A percentile compares a stretch with the other conserved stretches of the same genome.
Evolutionary conservation across 2,888 invertebrate species (phyloP).

Genomic region (Sarcophaga caerulescens): DNA sequence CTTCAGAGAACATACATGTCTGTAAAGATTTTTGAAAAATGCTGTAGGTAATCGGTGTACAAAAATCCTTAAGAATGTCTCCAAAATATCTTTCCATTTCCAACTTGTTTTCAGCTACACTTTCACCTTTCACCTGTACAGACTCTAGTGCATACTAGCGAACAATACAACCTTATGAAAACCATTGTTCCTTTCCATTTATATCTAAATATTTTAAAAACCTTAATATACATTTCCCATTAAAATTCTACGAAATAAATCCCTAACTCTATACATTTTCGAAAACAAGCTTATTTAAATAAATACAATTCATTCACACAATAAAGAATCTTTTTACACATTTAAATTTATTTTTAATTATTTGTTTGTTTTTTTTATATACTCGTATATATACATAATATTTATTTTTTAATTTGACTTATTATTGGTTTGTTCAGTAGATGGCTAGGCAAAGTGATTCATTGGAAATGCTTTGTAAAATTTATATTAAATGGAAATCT

Average conservation of each 20-base stretch:
- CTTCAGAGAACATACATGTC: constrained; percentile 1
- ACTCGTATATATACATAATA: constrained; percentile 19
- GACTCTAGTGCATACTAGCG: too few relatives aligned
- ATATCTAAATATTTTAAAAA: background rate
- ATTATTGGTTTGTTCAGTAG: background rate
- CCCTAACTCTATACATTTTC: constrained; percentile 18
- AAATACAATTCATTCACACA: constrained; percentile 12
- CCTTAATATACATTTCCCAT: background rate
- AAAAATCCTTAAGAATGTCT: constrained; percentile 54
- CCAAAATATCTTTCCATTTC: constrained; percentile 39
- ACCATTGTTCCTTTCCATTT: background rate
- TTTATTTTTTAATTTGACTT: constrained; percentile 20
- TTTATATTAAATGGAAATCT: too few relatives aligned
- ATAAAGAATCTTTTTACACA: constrained; percentile 12
- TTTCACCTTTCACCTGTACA: background rate
- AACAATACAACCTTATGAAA: background rate
- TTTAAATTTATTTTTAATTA: constrained; percentile 21
- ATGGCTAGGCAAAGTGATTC: too few relatives aligned
- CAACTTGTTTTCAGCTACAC: constrained; percentile 15
- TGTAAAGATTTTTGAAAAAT: constrained; percentile 37
- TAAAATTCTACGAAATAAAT: background rate
- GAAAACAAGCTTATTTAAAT: background rate
- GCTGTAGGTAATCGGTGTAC: constrained; percentile 70
- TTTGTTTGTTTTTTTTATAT: background rate
- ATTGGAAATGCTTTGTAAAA: too few relatives aligned